A percentile compares a stretch with the other conserved stretches of the same genome.
Conservation (phyloP, 2,888 invertebrate species). For the Troides oblongomaculatus region DNA sequence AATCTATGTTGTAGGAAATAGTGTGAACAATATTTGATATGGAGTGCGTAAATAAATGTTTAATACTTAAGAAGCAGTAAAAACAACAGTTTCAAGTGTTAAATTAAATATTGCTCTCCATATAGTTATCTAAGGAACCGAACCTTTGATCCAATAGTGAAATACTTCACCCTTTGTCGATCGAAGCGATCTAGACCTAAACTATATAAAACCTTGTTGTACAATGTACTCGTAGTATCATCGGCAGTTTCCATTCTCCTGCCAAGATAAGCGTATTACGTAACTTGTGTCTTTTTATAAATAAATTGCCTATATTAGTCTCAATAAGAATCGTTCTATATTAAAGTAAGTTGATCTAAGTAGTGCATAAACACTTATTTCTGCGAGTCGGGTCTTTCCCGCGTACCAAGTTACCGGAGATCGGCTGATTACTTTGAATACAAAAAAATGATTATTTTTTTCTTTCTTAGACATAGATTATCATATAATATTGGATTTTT, state of each 20-base stretch:
- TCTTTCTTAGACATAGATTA: no score
- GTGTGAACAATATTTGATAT: no score
- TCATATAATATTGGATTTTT: no score
- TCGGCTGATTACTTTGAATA: no score
- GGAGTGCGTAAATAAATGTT: no score
- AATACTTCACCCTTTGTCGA: not conserved
- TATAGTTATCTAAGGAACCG: not conserved
- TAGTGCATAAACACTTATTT: not conserved
- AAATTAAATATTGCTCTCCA: not conserved
- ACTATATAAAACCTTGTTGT: not conserved
- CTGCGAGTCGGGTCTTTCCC: not conserved
- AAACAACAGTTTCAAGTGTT: not conserved
- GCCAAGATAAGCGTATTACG: slow-evolving; percentile 13
- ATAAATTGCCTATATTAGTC: slow-evolving; percentile 6
- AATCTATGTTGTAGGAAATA: no score
- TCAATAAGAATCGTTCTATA: slow-evolving; percentile 2
- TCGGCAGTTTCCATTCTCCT: slow-evolving; percentile 21
- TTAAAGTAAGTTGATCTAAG: not conserved
- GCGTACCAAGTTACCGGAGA: not conserved
- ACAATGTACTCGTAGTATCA: slow-evolving; percentile 1
- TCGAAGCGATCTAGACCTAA: not conserved
- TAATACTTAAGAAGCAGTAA: not conserved
- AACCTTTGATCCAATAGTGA: not conserved
- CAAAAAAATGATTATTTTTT: no score
- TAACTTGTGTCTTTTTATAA: slow-evolving; percentile 19